Conservation (phyloP, 2,888 invertebrate species). For the Brenthis ino region DNA sequence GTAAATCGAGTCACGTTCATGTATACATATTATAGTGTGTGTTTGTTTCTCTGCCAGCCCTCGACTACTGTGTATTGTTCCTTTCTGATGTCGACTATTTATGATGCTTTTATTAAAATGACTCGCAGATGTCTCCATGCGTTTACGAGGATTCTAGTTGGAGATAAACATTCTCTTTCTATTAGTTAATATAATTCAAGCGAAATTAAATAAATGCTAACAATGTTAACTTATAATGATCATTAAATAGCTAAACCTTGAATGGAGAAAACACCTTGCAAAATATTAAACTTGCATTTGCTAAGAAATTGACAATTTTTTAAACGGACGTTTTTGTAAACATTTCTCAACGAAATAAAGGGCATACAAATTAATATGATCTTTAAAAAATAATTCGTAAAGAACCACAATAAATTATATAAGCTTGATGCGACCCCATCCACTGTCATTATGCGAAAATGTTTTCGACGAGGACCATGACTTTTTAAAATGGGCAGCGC, state of each 20-base stretch:
- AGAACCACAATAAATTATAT: constrained; percentile 42
- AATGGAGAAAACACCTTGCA: constrained; percentile 7
- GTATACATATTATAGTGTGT: constrained; percentile 50
- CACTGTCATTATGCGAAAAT: constrained; percentile 46
- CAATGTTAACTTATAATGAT: constrained; percentile 8
- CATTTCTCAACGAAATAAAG: constrained; percentile 25
- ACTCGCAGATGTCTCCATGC: constrained; percentile 58
- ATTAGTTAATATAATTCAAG: constrained; percentile 17
- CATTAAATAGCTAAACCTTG: constrained; percentile 27
- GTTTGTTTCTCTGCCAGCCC: constrained; percentile 62
- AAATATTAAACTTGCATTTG: constrained; percentile 19
- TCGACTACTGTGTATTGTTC: constrained; percentile 64
- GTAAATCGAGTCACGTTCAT: constrained; percentile 78
- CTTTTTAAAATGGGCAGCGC: constrained; percentile 52
- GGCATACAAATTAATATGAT: constrained; percentile 32
- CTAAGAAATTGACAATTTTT: constrained; percentile 8
- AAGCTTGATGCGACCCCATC: constrained; percentile 43
- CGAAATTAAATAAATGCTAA: constrained; percentile 23
- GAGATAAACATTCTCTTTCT: constrained; percentile 16
- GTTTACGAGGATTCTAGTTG: constrained; percentile 64
- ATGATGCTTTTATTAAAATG: constrained; percentile 66
- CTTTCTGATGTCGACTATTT: constrained; percentile 64
- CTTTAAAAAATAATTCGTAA: constrained; percentile 38
- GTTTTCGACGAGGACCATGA: constrained; percentile 45
- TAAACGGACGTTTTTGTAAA: constrained; percentile 9